phyloP scores from a whole-genome alignment of 1,140 invertebrate genomes.

The Achatina immaculata region DNA sequence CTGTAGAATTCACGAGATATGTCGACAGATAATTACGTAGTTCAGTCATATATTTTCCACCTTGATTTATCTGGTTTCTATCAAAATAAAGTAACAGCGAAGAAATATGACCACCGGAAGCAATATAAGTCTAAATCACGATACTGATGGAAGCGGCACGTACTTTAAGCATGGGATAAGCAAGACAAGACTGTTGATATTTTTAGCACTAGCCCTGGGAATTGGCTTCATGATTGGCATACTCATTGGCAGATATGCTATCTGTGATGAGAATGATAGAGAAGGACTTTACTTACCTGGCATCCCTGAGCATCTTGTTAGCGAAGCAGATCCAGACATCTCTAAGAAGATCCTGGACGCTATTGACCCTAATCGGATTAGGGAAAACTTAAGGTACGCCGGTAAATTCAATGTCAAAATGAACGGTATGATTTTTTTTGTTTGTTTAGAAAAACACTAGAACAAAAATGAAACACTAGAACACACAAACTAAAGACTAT shows the following conservation, averaged over 20 bases:
- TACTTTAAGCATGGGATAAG: neutral
- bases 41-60: too few species aligned
- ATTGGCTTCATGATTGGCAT: constrained; percentile 19
- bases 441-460: too few species aligned
- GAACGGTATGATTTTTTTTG: too few species aligned
- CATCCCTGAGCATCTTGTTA: constrained; percentile 1
- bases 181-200: neutral
- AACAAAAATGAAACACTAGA: too few species aligned
- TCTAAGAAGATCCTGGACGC: constrained; percentile 12
- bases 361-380: neutral
- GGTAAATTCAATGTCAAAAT: too few species aligned
- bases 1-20: too few species aligned
- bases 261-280: neutral
- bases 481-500: neutral
- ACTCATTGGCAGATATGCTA: constrained; percentile 21
- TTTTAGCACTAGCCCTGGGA: neutral
- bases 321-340: constrained; percentile 13
- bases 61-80: too few species aligned
- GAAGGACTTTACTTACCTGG: constrained; percentile 8
- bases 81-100: neutral
- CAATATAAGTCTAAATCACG: neutral
- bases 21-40: too few species aligned
- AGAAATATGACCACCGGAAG: neutral
- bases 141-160: neutral
- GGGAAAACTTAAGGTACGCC: constrained; percentile 10